Evolutionary conservation across 2,113 vertebrate genomes (phyloP).

Genomic region (Heterocephalus glaber): DNA sequence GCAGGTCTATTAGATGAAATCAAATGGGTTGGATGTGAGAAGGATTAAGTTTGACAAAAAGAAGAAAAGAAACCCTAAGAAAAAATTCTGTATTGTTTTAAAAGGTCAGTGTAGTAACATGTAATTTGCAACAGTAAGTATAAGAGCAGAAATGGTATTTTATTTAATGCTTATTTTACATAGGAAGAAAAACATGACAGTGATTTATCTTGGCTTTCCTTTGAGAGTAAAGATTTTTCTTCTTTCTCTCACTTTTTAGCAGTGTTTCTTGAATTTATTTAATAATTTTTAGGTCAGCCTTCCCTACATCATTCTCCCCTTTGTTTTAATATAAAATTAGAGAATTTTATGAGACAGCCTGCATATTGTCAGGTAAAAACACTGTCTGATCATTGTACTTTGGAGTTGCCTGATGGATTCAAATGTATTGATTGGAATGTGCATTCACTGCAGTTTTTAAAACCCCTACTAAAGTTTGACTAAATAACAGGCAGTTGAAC

Average conservation of each 20-base stretch:
- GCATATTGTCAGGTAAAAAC: neutral
- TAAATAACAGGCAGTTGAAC: neutral
- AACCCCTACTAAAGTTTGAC: neutral
- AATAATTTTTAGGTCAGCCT: neutral
- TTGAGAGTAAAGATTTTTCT: neutral
- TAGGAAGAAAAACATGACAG: neutral
- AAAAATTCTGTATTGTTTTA: conserved; percentile 18
- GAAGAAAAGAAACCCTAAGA: neutral
- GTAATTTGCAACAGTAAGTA: neutral
- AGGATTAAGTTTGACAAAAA: neutral
- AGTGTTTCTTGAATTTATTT: conserved; percentile 43
- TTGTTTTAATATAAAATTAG: conserved; percentile 40
- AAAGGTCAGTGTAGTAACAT: neutral
- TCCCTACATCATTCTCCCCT: neutral
- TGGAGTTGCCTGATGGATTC: neutral
- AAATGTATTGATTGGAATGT: neutral
- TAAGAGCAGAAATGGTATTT: conserved; percentile 3
- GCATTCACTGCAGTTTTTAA: neutral
- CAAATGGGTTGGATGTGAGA: neutral
- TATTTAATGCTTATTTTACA: conserved; percentile 40
- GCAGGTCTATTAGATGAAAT: conserved; percentile 4
- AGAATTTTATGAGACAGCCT: neutral
- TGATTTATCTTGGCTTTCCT: conserved; percentile 8
- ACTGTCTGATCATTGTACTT: neutral
- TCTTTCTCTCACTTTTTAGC: conserved; percentile 44